phyloP scores from a whole-genome alignment of 2,797 vertebrate species.

The Trichosurus vulpecula region DNA sequence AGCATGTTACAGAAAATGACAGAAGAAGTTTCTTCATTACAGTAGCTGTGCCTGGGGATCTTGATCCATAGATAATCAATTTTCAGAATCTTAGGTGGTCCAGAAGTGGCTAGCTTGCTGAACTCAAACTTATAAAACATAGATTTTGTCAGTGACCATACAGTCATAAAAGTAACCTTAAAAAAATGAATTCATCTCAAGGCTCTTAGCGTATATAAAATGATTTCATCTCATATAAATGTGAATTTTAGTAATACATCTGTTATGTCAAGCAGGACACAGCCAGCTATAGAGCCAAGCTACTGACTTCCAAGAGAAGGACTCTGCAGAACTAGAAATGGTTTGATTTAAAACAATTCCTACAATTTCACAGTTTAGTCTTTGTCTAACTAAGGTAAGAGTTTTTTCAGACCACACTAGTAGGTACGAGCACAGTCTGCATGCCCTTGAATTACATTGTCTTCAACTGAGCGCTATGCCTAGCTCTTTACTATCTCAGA shows the following conservation, averaged over 20 bases:
- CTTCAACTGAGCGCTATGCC: slow-evolving; percentile 12
- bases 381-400: slow-evolving; percentile 29
- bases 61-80: neutral
- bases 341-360: slow-evolving; percentile 21
- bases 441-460: neutral
- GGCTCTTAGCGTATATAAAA: neutral
- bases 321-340: neutral
- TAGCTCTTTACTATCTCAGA: neutral
- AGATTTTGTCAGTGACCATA: neutral
- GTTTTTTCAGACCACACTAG: slow-evolving; percentile 17
- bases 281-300: neutral
- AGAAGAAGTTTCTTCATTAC: neutral
- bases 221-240: slow-evolving; percentile 9
- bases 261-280: neutral
- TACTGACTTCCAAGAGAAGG: neutral
- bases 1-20: neutral
- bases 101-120: neutral
- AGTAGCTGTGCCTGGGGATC: rapidly evolving
- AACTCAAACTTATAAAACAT: neutral
- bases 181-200: neutral
- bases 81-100: slow-evolving; percentile 3
- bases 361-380: slow-evolving; percentile 1
- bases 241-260: neutral
- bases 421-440: slow-evolving; percentile 1
- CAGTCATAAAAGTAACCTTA: neutral